These are phyloP conservation scores for Teleogryllus occipitalis DNA, from an alignment of 1,140 invertebrate genomes.

Conservation along the genomic window DNA sequence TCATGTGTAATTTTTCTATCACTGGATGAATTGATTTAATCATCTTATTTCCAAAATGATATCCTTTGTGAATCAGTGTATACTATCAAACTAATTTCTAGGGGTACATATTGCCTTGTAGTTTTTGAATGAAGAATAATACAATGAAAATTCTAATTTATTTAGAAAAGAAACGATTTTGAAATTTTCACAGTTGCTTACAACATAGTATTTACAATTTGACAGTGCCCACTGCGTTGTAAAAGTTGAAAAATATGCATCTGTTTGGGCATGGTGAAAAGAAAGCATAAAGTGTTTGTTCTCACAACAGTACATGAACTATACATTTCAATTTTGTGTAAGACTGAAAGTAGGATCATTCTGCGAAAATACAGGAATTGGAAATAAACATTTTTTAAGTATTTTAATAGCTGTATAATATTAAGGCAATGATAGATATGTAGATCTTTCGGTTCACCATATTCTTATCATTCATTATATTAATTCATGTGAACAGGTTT, in stretches of 20 bases:
- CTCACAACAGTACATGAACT: neutral
- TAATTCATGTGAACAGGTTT: constrained; percentile 1
- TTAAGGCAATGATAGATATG: constrained; percentile 18
- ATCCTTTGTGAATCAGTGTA: too few species aligned
- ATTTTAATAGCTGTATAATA: constrained; percentile 6
- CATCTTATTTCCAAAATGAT: too few species aligned
- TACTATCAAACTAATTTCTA: too few species aligned
- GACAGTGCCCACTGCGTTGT: constrained; percentile 17
- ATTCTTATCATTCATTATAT: constrained; percentile 8
- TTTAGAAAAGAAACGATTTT: constrained; percentile 11
- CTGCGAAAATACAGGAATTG: constrained; percentile 10
- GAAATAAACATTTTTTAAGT: constrained; percentile 10
- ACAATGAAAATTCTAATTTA: neutral
- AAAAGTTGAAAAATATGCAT: constrained; percentile 16
- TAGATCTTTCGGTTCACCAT: constrained; percentile 12
- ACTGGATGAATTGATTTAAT: too few species aligned
- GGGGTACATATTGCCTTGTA: too few species aligned
- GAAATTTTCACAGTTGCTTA: constrained; percentile 17
- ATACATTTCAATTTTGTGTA: constrained; percentile 3
- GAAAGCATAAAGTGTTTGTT: neutral
- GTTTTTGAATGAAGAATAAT: neutral
- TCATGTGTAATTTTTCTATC: too few species aligned
- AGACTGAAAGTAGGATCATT: neutral
- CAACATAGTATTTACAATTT: constrained; percentile 15
- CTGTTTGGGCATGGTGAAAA: neutral